Evolutionary conservation across 2,113 vertebrate genomes (phyloP).

Genomic region (Melanocharis versteri): DNA sequence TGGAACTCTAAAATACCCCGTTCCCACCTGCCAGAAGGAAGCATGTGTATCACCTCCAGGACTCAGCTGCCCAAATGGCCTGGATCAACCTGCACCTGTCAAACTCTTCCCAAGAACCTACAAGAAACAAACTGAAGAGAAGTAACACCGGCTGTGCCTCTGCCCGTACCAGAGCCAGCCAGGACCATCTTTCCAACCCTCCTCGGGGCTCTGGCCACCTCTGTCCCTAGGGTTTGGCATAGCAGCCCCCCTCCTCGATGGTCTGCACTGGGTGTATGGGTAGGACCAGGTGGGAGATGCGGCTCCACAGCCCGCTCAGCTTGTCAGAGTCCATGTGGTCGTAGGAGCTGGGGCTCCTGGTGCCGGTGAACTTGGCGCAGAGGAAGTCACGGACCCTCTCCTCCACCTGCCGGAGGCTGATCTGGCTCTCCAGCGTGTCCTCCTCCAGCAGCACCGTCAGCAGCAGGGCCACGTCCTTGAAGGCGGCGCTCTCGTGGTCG

Average conservation of each 20-base stretch:
- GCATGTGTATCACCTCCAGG: not conserved
- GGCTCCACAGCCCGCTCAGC: slow-evolving; percentile 81
- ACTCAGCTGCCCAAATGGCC: not conserved
- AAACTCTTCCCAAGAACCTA: not conserved
- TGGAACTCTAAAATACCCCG: not conserved
- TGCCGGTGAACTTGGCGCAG: slow-evolving; percentile 71
- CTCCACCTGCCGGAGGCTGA: slow-evolving; percentile 76
- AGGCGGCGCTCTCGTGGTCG: slow-evolving; percentile 90
- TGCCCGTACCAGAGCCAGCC: not conserved
- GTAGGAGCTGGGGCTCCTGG: slow-evolving; percentile 21
- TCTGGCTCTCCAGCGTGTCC: slow-evolving; percentile 60
- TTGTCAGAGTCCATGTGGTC: slow-evolving; percentile 76
- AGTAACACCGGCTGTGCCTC: not conserved
- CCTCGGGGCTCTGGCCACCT: not conserved
- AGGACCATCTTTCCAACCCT: not conserved
- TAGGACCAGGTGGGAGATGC: slow-evolving; percentile 80
- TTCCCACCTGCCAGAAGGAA: not conserved
- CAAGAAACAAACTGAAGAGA: not conserved
- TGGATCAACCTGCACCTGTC: not conserved
- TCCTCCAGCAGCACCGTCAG: slow-evolving; percentile 87
- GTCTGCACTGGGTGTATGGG: slow-evolving; percentile 65
- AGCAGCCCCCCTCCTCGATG: slow-evolving; percentile 69
- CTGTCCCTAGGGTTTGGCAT: not conserved
- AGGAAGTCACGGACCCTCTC: slow-evolving; percentile 88
- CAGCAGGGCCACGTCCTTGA: slow-evolving; percentile 83